Evolutionary conservation across 2,888 invertebrate species (phyloP).

Genomic region (Dascillus cervinus): DNA sequence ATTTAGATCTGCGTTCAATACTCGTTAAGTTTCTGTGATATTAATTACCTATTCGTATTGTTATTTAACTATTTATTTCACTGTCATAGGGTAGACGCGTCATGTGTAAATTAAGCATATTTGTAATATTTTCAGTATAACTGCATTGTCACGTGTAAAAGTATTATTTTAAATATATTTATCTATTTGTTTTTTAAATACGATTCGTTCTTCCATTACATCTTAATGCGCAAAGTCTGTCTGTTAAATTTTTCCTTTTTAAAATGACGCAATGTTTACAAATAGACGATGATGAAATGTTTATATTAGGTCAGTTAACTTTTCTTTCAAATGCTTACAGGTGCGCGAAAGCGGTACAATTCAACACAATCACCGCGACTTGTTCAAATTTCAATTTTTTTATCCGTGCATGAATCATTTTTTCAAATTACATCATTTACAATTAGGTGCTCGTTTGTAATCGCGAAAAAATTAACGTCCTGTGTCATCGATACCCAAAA

Average conservation of each 20-base stretch:
- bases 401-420: no score
- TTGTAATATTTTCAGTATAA: slow-evolving; percentile 9
- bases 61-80: slow-evolving; percentile 16
- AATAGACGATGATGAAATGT: slow-evolving; percentile 2
- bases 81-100: no score
- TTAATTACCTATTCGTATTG: slow-evolving; percentile 21
- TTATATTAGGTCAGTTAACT: not conserved
- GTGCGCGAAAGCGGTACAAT: not conserved
- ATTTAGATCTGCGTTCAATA: slow-evolving; percentile 23
- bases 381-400: no score
- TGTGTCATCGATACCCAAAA: no score
- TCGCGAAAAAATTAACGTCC: no score
- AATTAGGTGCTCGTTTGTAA: no score
- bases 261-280: slow-evolving; percentile 3
- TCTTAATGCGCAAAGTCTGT: no score
- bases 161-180: slow-evolving; percentile 22
- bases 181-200: slow-evolving; percentile 13
- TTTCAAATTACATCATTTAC: no score
- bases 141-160: slow-evolving; percentile 17
- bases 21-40: slow-evolving; percentile 26
- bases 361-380: no score
- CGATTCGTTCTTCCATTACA: not conserved
- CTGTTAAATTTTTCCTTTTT: slow-evolving; percentile 3
- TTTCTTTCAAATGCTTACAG: not conserved
- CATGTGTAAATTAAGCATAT: slow-evolving; percentile 4